Base-by-base conservation (phyloP, 2,113 vertebrate genomes). In the Cygnus atratus region DNA sequence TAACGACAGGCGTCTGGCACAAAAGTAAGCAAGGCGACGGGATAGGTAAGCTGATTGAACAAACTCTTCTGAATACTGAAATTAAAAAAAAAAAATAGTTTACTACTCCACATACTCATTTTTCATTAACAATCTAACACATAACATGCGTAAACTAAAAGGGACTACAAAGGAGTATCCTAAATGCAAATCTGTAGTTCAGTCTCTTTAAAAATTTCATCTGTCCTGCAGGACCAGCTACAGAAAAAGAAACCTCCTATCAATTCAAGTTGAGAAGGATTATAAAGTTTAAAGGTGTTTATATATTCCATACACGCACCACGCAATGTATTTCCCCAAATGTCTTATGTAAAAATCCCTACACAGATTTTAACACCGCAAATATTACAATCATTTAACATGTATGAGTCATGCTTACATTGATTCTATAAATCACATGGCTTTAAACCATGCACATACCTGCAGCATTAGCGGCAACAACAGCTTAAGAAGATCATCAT, bases 21-120 rank as follows among this genome's bases (percentile, higher is more conserved):
- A 98, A 10, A 98, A 98, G 76, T 97, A 98, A 54, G 98, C 98
- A 11, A 98, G 98, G 86, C 98, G 98, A 14, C 98, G 97, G 41
- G 98, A 98, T 50, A 98, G 95, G 93, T 98, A 98, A 67, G 98
- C 98, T 6, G 98, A 98, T 87, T 98, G 98, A 22, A 98, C 98
- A 87, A 98, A 98, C 76, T 98, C 98, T 35, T 98, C 98, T 0
- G 98, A 98, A 65, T 98, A 98, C 98, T 98, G 96, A 37, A 95
- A 79, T 46, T 54, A 24, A 13, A 68, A 43, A 55, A 73, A 77
- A 35, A 55, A 46, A 58, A 4, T 19, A 44, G 37, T 44, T 90
- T 82, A 71, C 28, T 59, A 41, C 22, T 79, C 62, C 75, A 17
- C 0, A 14, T 33, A 21, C 10, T 39, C 4, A 10, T 43, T 41